phyloP scores from a whole-genome alignment of 64 coral and sea anemone genomes.

The Anthopleura sola region DNA sequence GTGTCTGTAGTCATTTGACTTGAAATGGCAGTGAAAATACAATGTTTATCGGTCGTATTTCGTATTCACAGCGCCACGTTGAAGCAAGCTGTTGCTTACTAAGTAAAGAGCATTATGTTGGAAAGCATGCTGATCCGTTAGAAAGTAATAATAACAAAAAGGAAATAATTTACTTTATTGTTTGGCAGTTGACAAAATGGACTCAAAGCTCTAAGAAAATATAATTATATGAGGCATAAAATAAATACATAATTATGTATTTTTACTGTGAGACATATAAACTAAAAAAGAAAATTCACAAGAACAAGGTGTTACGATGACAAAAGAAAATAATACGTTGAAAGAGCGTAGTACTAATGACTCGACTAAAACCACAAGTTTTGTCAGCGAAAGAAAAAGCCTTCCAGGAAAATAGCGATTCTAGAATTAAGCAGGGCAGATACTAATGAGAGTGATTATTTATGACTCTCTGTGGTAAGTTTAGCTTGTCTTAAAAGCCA shows the following conservation, averaged over 20 bases:
- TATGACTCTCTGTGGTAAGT: not conserved
- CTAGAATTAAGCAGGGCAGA: not conserved
- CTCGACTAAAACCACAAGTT: not conserved
- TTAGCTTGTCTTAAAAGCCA: not conserved
- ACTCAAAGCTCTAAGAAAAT: too few species aligned
- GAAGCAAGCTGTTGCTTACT: not conserved
- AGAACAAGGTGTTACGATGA: not conserved
- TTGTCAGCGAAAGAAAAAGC: not conserved
- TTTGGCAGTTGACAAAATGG: not conserved
- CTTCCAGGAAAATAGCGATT: not conserved
- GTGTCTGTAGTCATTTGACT: not conserved
- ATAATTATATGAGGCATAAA: too few species aligned
- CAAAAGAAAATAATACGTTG: not conserved
- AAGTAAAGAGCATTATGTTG: not conserved
- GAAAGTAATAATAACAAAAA: not conserved
- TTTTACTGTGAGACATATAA: too few species aligned
- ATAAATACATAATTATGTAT: too few species aligned
- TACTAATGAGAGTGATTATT: not conserved
- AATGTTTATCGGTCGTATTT: not conserved
- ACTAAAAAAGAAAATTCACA: not conserved
- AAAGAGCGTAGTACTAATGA: not conserved
- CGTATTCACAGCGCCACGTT: too few species aligned
- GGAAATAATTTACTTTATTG: not conserved
- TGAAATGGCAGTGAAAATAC: not conserved
- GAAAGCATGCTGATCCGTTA: not conserved